A percentile compares a stretch with the other conserved stretches of the same genome.
These are phyloP conservation scores for Phortica magna DNA, from an alignment of 2,888 invertebrate genomes.

Conservation along the genomic window DNA sequence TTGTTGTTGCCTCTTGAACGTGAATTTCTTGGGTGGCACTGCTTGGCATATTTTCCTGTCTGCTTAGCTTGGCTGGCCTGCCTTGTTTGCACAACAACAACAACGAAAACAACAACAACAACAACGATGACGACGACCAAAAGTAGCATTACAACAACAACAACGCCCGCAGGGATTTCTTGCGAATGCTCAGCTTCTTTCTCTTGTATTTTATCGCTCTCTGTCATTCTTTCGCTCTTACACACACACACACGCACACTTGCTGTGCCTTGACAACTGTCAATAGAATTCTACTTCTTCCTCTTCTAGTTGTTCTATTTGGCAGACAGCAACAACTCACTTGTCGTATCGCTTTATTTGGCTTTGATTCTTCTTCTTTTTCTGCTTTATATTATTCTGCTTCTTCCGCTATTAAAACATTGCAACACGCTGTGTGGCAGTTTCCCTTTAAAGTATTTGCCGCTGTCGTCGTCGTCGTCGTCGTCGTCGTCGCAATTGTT, in stretches of 20 bases:
- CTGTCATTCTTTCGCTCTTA: not conserved
- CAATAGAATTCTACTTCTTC: not conserved
- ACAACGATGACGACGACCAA: not conserved
- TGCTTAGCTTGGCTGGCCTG: constrained; percentile 46
- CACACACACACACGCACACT: too few species aligned
- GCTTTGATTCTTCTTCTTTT: not conserved
- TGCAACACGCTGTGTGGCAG: constrained; percentile 26
- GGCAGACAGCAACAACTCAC: constrained; percentile 9
- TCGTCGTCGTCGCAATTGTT: constrained; percentile 43
- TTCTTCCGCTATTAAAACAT: too few species aligned
- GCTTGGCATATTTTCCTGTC: constrained; percentile 50
- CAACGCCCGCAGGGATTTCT: constrained; percentile 23
- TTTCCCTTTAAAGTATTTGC: not conserved
- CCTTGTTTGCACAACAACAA: constrained; percentile 6
- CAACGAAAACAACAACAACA: not conserved
- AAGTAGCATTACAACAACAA: not conserved
- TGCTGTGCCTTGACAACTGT: constrained; percentile 15
- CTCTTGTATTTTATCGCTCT: not conserved
- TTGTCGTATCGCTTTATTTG: not conserved
- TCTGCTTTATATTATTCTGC: too few species aligned
- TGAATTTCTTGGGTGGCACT: constrained; percentile 65
- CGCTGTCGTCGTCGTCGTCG: constrained; percentile 23
- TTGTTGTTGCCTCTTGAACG: constrained; percentile 37
- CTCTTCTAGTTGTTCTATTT: not conserved
- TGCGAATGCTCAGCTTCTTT: not conserved